phyloP scores from a whole-genome alignment of 92 coral and sea anemone species.

The Actinernus sp. region DNA sequence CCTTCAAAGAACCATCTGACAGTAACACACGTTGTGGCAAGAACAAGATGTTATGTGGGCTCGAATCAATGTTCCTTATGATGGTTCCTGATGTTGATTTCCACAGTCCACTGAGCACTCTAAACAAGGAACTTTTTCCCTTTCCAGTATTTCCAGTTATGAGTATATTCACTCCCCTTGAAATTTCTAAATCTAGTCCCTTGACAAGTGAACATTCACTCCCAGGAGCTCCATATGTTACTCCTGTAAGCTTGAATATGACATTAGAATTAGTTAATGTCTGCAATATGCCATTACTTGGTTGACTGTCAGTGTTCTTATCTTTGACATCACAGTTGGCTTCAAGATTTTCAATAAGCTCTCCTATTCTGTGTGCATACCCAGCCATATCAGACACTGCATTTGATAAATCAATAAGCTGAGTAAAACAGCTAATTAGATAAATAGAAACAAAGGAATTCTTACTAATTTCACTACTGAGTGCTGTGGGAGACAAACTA shows the following conservation, averaged over 20 bases:
- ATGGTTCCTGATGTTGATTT: conserved; percentile 78
- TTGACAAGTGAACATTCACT: conserved; percentile 62
- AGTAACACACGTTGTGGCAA: conserved; percentile 88
- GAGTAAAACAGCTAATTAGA: conserved; percentile 75
- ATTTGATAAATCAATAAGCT: conserved; percentile 81
- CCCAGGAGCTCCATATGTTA: conserved; percentile 83
- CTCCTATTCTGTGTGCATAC: conserved; percentile 94
- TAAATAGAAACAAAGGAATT: conserved; percentile 94
- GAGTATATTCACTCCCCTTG: conserved; percentile 75
- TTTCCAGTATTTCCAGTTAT: conserved; percentile 93
- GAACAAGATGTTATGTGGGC: conserved; percentile 62
- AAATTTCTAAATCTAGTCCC: conserved; percentile 74
- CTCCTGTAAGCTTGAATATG: conserved; percentile 57
- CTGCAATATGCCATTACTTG: background rate
- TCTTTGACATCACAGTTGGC: conserved; percentile 19
- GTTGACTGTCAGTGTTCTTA: background rate
- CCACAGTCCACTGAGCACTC: conserved; percentile 91
- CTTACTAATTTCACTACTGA: conserved; percentile 88
- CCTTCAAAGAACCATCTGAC: conserved; percentile 86
- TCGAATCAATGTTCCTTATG: conserved; percentile 33
- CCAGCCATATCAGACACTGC: conserved; percentile 90
- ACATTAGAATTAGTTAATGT: conserved; percentile 5
- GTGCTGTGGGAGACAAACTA: conserved; percentile 61
- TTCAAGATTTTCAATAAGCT: conserved; percentile 66
- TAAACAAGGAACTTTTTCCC: conserved; percentile 92